Conservation (phyloP, 1,140 invertebrate genomes). For the Zophobas atratus region DNA sequence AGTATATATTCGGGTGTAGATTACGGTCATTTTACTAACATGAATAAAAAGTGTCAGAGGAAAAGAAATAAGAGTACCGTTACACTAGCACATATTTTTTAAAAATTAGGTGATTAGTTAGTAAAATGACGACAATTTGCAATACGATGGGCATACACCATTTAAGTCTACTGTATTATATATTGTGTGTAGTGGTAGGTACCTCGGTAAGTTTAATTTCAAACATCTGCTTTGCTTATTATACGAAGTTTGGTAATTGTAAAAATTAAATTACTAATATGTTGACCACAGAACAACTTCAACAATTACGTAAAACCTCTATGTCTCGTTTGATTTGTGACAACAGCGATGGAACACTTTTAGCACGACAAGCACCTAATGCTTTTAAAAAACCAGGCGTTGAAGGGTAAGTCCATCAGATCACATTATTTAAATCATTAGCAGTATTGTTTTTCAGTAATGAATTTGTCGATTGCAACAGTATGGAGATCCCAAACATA, state of each 20-base stretch:
- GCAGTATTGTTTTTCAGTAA: slow-evolving; percentile 69
- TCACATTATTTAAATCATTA: not conserved
- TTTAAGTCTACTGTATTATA: too few species aligned
- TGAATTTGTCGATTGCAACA: slow-evolving; percentile 70
- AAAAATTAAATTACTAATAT: too few species aligned
- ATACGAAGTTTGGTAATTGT: not conserved
- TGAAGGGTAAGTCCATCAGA: slow-evolving; percentile 68
- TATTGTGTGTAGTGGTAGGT: too few species aligned
- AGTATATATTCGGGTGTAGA: too few species aligned
- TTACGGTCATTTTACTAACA: not conserved
- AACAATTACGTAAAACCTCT: slow-evolving; percentile 80
- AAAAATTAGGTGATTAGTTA: too few species aligned
- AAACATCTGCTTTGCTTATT: slow-evolving; percentile 4
- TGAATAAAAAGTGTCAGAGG: not conserved
- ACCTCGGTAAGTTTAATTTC: not conserved
- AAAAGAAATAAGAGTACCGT: not conserved
- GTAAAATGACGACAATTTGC: too few species aligned
- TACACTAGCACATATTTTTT: too few species aligned
- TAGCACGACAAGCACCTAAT: slow-evolving; percentile 69
- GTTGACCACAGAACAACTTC: slow-evolving; percentile 78
- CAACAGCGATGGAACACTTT: slow-evolving; percentile 80
- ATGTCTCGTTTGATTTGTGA: slow-evolving; percentile 84
- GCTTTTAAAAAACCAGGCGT: slow-evolving; percentile 73
- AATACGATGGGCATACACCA: too few species aligned
- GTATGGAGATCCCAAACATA: slow-evolving; percentile 69